Percentiles rank a stretch among this genome's conserved stretches.
These are phyloP conservation scores for Thera obeliscata DNA, from an alignment of 2,888 invertebrate species.

Conservation along the genomic window DNA sequence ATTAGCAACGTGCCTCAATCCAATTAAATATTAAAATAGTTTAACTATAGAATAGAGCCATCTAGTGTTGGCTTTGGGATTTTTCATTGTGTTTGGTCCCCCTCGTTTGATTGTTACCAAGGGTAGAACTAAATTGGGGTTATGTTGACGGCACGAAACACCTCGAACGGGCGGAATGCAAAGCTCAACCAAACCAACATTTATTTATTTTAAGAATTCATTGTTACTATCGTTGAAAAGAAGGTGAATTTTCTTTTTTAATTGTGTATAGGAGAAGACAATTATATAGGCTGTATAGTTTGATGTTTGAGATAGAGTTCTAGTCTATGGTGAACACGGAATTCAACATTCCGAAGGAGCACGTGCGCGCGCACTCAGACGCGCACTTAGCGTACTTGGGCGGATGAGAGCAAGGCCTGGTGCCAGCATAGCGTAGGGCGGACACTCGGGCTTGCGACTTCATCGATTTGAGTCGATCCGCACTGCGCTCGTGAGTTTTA, in stretches of 20 bases:
- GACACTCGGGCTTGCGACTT: constrained; percentile 58
- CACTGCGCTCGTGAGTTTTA: constrained; percentile 36
- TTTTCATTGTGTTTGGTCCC: background rate
- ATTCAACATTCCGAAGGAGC: constrained; percentile 8
- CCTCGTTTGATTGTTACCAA: background rate
- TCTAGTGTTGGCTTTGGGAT: constrained; percentile 8
- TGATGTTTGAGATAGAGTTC: constrained; percentile 7
- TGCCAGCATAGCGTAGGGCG: constrained; percentile 54
- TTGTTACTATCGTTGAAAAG: background rate
- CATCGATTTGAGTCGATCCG: constrained; percentile 55
- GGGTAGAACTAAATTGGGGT: constrained; percentile 8
- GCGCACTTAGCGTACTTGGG: constrained; percentile 43
- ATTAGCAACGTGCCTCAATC: background rate
- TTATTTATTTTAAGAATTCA: too few species aligned
- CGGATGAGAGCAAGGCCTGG: constrained; percentile 41
- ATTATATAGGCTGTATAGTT: background rate
- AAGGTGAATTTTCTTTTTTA: background rate
- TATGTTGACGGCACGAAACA: background rate
- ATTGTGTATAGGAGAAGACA: background rate
- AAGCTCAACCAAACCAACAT: too few species aligned
- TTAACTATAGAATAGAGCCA: constrained; percentile 12
- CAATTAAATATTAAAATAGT: background rate
- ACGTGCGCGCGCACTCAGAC: constrained; percentile 53
- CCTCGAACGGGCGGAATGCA: background rate
- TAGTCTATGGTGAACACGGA: constrained; percentile 20